These are phyloP conservation scores for Lampris incognitus DNA, from an alignment of 2,113 vertebrate species.

Conservation along the genomic window DNA sequence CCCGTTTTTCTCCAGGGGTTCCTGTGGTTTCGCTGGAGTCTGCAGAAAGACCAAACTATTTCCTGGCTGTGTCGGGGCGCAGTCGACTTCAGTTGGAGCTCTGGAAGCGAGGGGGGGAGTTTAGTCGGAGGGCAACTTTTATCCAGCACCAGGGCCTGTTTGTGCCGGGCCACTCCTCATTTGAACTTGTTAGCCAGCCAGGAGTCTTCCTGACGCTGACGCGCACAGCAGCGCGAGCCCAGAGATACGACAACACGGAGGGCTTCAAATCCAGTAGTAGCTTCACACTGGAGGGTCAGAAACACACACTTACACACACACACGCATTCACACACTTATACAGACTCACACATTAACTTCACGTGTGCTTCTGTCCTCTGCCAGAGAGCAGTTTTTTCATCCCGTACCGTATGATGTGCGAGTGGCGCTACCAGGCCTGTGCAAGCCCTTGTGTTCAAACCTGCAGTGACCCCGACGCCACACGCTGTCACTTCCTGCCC, in stretches of 20 bases:
- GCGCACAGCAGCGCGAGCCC: constrained; percentile 80
- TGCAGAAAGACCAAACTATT: constrained; percentile 96
- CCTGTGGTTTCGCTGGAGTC: constrained; percentile 92
- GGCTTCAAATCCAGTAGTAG: constrained; percentile 92
- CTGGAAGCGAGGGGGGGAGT: constrained; percentile 87
- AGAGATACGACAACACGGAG: constrained; percentile 89
- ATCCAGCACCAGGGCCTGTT: constrained; percentile 94
- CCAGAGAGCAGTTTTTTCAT: constrained; percentile 91
- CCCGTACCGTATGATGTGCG: constrained; percentile 95
- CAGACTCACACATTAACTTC: not conserved
- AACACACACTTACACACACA: not conserved
- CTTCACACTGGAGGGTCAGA: constrained; percentile 92
- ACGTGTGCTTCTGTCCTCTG: constrained; percentile 18
- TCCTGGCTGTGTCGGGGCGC: constrained; percentile 84
- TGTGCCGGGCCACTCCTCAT: constrained; percentile 88
- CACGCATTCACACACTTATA: not conserved
- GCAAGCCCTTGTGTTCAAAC: constrained; percentile 92
- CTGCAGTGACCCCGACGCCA: constrained; percentile 90
- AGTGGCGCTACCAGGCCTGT: constrained; percentile 95
- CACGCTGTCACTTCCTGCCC: constrained; percentile 91
- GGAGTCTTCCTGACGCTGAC: constrained; percentile 90
- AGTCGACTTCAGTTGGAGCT: constrained; percentile 84
- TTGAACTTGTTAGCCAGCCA: constrained; percentile 90
- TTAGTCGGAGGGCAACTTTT: constrained; percentile 88
- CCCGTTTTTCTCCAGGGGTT: constrained; percentile 77